Evolutionary conservation across 2,888 invertebrate genomes (phyloP).

Genomic region (Limnephilus auricula): DNA sequence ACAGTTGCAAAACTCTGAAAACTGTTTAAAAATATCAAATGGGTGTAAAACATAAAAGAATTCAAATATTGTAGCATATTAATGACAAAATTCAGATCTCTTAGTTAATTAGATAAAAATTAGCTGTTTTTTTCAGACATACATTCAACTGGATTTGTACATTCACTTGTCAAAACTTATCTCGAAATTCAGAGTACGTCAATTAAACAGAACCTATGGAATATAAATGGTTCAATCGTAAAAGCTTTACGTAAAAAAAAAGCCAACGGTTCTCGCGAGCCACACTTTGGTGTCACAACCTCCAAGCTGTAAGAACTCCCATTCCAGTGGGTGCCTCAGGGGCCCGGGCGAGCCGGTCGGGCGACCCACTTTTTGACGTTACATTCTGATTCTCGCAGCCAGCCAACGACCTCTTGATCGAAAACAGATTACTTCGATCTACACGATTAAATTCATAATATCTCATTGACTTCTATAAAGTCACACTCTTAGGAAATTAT

Average conservation of each 20-base stretch:
- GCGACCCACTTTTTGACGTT: slow-evolving; percentile 60
- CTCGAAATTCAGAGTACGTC: not conserved
- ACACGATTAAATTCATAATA: not conserved
- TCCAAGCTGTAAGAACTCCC: not conserved
- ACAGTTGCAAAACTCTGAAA: no score
- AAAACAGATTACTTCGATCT: slow-evolving; percentile 14
- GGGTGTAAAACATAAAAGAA: no score
- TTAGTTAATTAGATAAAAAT: not conserved
- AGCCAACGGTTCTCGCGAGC: slow-evolving; percentile 3
- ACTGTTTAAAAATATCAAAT: no score
- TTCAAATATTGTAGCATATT: not conserved
- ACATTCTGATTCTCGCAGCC: slow-evolving; percentile 28
- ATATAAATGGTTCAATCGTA: not conserved
- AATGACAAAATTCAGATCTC: not conserved
- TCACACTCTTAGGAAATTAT: not conserved
- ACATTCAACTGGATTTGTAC: not conserved
- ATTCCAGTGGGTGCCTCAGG: not conserved
- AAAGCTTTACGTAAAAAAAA: not conserved
- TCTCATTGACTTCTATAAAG: not conserved
- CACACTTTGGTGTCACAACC: slow-evolving; percentile 6
- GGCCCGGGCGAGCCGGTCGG: slow-evolving; percentile 56
- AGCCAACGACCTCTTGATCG: slow-evolving; percentile 27
- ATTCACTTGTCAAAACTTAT: not conserved
- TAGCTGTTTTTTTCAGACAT: not conserved
- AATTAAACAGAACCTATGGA: not conserved